Base-by-base conservation (phyloP, 2,113 vertebrate genomes). In the Atherinomorus stipes region DNA sequence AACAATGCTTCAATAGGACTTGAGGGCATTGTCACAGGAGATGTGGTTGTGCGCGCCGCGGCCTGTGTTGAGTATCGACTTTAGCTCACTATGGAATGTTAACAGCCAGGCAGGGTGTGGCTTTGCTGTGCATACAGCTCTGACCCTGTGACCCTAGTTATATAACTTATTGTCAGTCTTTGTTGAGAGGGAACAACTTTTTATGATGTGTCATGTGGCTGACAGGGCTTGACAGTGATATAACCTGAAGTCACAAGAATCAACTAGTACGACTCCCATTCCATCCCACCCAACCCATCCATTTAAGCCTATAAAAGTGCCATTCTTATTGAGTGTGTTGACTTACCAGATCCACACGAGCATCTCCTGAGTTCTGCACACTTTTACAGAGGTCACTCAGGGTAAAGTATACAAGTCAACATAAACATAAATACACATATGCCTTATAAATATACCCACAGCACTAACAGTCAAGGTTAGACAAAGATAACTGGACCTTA, bases 401-500 rank as follows among this genome's bases (percentile, higher is more conserved):
- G 40, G 40, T 16, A 19, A 47, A 19, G 13, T 19, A 47, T 19
- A 47, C 7, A 34, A 34, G 31, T 7, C 4, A 34, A 34, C 31
- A 9, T 34, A 47, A 47, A 47, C 18, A 18, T 19, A n/a, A 47
- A 47, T 7, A n/a, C 44, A 16, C 21, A 40, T 7, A 19, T 42
- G 34, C 34, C 42, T 1, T 21, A 28, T 66, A 64, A n/a, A 71
- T 37, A 58, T 37, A 54, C 54, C 63, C 72, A 56, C 62, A 52
- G 31, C 60, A 62, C 65, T 22, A 62, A 15, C 65, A 80, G 73
- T 80, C 76, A 90, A 88, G 88, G 85, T 90, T 86, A 78, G 82
- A 82, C 76, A 86, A 90, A 83, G 83, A 90, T 82, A 83, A 85
- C 50, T 37, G 23, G 81, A 87, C 84, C 76, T 80, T 81, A 88